Evolutionary conservation across 2,888 invertebrate genomes (phyloP).

Genomic region (Cosmorhoe ocellata): DNA sequence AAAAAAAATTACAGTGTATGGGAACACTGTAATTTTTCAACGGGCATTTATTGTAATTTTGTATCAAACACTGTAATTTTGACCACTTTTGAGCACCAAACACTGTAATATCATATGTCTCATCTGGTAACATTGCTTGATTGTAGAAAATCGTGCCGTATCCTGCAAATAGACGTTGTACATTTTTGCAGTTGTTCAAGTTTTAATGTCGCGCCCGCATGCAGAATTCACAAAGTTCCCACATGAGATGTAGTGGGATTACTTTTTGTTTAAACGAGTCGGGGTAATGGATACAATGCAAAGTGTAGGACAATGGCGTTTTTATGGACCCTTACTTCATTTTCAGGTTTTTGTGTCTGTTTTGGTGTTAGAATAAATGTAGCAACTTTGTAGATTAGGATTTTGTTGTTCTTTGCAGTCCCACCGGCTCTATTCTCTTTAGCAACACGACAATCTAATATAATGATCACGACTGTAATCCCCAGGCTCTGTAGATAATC

Average conservation of each 20-base stretch:
- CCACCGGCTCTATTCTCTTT: too few species aligned
- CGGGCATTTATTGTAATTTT: too few species aligned
- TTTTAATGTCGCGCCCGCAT: conserved; percentile 28
- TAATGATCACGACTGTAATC: too few species aligned
- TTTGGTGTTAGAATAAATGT: not conserved
- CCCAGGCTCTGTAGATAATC: too few species aligned
- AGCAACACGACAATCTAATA: too few species aligned
- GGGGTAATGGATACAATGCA: conserved; percentile 21
- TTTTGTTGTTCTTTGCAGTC: too few species aligned
- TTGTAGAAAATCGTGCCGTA: conserved; percentile 4
- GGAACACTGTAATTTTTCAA: too few species aligned
- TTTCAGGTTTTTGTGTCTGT: conserved; percentile 1
- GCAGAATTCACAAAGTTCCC: conserved; percentile 23
- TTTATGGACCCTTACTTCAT: conserved; percentile 14
- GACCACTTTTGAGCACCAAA: too few species aligned
- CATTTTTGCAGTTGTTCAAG: conserved; percentile 27
- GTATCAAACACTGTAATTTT: too few species aligned
- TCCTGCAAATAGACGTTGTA: conserved; percentile 1
- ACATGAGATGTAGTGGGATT: conserved; percentile 26
- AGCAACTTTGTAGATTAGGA: not conserved
- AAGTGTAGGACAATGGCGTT: conserved; percentile 13
- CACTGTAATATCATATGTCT: too few species aligned
- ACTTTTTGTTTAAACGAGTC: conserved; percentile 22
- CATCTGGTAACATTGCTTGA: too few species aligned
- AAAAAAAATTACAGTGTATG: too few species aligned